Conservation (phyloP, 2,888 invertebrate species). For the Trichacis sp. region DNA sequence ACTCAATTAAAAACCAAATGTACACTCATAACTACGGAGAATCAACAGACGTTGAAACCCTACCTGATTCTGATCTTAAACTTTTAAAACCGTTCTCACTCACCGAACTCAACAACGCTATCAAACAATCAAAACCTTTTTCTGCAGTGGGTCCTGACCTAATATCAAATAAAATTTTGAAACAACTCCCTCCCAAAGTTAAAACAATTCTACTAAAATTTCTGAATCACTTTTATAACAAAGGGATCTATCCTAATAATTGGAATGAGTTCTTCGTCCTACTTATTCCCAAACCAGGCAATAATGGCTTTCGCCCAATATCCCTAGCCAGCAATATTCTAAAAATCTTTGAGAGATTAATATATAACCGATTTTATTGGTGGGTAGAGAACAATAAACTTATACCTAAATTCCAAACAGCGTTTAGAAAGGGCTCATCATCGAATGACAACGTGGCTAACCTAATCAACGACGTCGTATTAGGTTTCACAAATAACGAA, state of each 20-base stretch:
- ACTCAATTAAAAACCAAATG: background rate
- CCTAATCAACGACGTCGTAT: background rate
- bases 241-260: background rate
- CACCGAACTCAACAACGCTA: too few species aligned
- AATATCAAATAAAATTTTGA: background rate
- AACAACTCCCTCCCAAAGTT: background rate
- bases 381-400: too few species aligned
- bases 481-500: background rate
- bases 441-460: background rate
- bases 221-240: background rate
- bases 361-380: background rate
- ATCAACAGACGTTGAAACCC: background rate
- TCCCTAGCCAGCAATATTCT: background rate
- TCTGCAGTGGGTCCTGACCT: too few species aligned
- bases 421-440: background rate
- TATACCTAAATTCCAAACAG: too few species aligned
- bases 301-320: background rate
- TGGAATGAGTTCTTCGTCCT: background rate
- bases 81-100: too few species aligned
- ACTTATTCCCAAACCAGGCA: background rate
- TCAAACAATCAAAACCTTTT: too few species aligned
- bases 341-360: background rate
- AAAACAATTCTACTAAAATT: background rate
- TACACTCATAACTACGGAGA: background rate
- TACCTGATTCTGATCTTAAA: too few species aligned